Base-by-base conservation (phyloP, 2,113 vertebrate species). In the Craseonycteris thonglongyai region DNA sequence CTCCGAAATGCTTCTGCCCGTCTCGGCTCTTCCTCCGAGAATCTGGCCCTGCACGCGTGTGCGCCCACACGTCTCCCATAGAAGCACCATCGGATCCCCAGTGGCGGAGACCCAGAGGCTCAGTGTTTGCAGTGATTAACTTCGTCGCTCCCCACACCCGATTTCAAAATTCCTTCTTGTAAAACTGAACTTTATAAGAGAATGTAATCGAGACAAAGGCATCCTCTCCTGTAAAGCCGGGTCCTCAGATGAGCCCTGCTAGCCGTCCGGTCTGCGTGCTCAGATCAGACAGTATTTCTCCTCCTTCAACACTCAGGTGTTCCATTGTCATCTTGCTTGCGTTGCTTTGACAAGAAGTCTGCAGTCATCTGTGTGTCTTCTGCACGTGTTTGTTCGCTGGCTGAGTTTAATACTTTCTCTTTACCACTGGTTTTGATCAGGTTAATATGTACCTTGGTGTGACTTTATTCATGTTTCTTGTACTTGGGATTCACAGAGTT, bases 401-500 rank as follows among this genome's bases (percentile, higher is more conserved):
- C n/a, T 38, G 54, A 59, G 12, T 47, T 33, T 24, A 81, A 49
- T 26, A 42, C 40, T n/a, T 82, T 40, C 28, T 83, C 45, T 49
- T 61, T 61, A 12, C 61, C 54, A 33, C 8, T 15, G 42, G 54
- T 72, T 82, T 13, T 42, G 13, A 91, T 61, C 76, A 49, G 24
- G 71, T 83, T 76, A 51, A 22, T 21, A 33, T n/a, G 28, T 65
- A n/a, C 22, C 22, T 63, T 63, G 78, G 26, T 74, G 21, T 63
- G 54, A 54, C n/a, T 91, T 63, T 51, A 63, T 63, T 83, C 79
- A 74, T 54, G 28, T 72, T 83, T 72, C 79, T 83, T 74, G 6
- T 65, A 56, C 21, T n/a, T 74, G 35, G 68, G 45, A n/a, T 72
- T 86, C 83, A 69, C 16, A 72, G 66, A 49, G 26, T 81, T 83